Evolutionary conservation across 2,797 vertebrate species (phyloP).

Genomic region (Myotis findleyi): DNA sequence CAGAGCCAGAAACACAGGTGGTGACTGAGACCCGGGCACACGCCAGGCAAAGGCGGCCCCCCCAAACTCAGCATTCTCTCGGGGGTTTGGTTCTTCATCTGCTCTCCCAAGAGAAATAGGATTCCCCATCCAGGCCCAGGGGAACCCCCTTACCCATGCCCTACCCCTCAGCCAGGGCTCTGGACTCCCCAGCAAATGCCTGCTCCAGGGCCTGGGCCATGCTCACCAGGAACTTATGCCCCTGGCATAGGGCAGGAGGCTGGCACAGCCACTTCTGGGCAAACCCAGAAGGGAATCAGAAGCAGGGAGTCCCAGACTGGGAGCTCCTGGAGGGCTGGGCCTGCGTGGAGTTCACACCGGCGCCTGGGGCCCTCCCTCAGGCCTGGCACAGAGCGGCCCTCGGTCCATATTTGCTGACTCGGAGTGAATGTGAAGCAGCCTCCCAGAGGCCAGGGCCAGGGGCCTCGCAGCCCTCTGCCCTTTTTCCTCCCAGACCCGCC

Average conservation of each 20-base stretch:
- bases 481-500: not conserved
- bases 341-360: rapidly evolving
- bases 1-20: not conserved
- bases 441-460: not conserved
- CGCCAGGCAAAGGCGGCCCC: not conserved
- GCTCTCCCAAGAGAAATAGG: not conserved
- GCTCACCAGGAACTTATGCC: not conserved
- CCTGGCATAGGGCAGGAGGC: not conserved
- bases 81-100: not conserved
- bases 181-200: not conserved
- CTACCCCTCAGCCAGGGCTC: not conserved
- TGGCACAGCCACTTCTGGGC: rapidly evolving
- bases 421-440: not conserved
- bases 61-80: rapidly evolving
- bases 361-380: not conserved
- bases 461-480: not conserved
- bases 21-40: rapidly evolving
- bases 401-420: not conserved
- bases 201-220: not conserved
- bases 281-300: not conserved
- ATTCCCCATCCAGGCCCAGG: not conserved
- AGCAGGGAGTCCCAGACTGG: not conserved
- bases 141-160: not conserved
- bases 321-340: not conserved
- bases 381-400: not conserved